These are phyloP conservation scores for Molanna angustata DNA, from an alignment of 2,888 invertebrate genomes.

Conservation along the genomic window DNA sequence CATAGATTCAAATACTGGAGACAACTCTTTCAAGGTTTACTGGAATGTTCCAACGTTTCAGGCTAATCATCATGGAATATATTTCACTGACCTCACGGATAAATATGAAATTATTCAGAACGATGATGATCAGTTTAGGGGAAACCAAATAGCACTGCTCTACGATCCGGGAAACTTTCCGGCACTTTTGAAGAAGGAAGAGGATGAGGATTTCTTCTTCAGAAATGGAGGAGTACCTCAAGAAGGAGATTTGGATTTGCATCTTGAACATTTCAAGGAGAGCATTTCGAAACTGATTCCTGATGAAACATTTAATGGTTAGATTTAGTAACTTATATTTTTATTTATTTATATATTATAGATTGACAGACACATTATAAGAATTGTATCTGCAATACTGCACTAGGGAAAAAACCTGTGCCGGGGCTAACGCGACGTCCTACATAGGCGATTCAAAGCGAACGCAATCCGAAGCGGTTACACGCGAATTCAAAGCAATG, in stretches of 20 bases:
- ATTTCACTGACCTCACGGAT: conserved; percentile 56
- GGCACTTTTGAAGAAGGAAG: conserved; percentile 57
- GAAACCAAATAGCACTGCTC: conserved; percentile 64
- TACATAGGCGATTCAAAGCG: too few relatives aligned
- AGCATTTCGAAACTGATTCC: conserved; percentile 61
- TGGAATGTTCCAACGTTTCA: conserved; percentile 80
- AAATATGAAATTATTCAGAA: conserved; percentile 68
- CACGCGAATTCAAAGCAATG: too few relatives aligned
- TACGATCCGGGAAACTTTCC: conserved; percentile 75
- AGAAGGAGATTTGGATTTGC: conserved; percentile 63
- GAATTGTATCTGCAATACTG: too few relatives aligned
- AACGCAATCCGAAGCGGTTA: too few relatives aligned
- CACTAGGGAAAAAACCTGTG: too few relatives aligned
- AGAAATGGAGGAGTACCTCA: conserved; percentile 79
- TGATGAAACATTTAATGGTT: conserved; percentile 58
- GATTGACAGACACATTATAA: too few relatives aligned
- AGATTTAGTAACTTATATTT: too few relatives aligned
- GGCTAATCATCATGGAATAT: conserved; percentile 62
- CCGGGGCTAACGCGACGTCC: too few relatives aligned
- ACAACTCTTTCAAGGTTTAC: conserved; percentile 60
- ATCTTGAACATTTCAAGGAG: conserved; percentile 57
- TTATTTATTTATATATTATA: too few relatives aligned
- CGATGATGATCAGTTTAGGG: conserved; percentile 60
- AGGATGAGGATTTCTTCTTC: conserved; percentile 47
- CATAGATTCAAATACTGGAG: too few relatives aligned